A percentile compares a stretch with the other conserved stretches of the same genome.
Conservation (phyloP, 2,888 invertebrate genomes). For the Clitarchus hookeri region DNA sequence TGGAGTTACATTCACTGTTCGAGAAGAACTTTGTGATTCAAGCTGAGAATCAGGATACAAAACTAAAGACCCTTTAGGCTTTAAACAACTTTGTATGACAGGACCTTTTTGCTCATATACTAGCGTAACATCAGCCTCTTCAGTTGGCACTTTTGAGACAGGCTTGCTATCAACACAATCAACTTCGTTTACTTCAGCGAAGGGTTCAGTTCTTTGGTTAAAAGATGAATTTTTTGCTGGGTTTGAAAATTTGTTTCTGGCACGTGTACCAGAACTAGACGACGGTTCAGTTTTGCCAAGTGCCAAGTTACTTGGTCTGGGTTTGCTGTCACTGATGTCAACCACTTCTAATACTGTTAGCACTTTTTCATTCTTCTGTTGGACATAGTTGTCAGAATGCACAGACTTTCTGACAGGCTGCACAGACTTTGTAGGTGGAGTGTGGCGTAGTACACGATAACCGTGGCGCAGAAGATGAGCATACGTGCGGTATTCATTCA, state of each 20-base stretch:
- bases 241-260: neutral
- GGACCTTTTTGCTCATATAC: slow-evolving; percentile 8
- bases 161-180: neutral
- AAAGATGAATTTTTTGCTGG: neutral
- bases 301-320: neutral
- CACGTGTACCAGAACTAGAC: neutral
- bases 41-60: neutral
- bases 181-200: neutral
- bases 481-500: slow-evolving; percentile 64
- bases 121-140: neutral
- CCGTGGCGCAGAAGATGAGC: slow-evolving; percentile 62
- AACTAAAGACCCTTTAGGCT: neutral
- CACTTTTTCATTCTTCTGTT: neutral
- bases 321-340: neutral
- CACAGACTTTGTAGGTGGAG: neutral
- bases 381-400: neutral
- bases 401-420: neutral
- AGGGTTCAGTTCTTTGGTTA: neutral
- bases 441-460: slow-evolving; percentile 61
- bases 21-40: neutral
- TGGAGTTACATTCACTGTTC: slow-evolving; percentile 2
- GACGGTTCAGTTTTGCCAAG: neutral
- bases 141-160: neutral
- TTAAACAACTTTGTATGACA: slow-evolving; percentile 6
- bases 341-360: neutral